Conservation (phyloP, 2,888 invertebrate species). For the Andrena bicolor region DNA sequence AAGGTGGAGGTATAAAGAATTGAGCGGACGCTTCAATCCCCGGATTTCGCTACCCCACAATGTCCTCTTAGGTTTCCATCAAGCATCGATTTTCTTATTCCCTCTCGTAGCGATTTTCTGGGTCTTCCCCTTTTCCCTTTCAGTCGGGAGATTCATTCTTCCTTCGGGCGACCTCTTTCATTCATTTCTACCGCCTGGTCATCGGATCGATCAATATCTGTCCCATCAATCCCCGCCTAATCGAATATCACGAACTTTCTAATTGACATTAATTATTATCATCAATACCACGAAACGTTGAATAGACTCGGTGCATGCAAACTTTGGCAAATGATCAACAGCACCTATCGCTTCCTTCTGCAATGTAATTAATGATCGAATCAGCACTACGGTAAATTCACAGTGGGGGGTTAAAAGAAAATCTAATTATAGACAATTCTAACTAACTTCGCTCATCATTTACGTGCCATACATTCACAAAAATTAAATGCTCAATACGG, state of each 20-base stretch:
- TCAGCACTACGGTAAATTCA: neutral
- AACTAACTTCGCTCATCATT: no score
- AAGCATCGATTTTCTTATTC: conserved; percentile 49
- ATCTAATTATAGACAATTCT: no score
- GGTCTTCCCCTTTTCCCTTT: conserved; percentile 57
- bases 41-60: conserved; percentile 45
- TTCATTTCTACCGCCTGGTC: conserved; percentile 26
- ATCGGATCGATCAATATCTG: conserved; percentile 46
- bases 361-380: neutral
- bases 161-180: conserved; percentile 38
- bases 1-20: conserved; percentile 36
- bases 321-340: conserved; percentile 1
- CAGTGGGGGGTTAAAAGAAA: no score
- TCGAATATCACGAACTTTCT: conserved; percentile 44
- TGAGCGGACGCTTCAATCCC: conserved; percentile 43
- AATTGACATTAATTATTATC: conserved; percentile 43
- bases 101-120: conserved; percentile 33
- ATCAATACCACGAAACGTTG: neutral
- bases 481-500: no score
- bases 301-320: neutral
- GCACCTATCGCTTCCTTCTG: neutral
- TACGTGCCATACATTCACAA: no score
- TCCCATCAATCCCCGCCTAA: conserved; percentile 38
- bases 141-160: conserved; percentile 34
- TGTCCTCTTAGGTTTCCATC: conserved; percentile 52